These are phyloP conservation scores for Malurus melanocephalus DNA, from an alignment of 2,113 vertebrate genomes.

Conservation along the genomic window DNA sequence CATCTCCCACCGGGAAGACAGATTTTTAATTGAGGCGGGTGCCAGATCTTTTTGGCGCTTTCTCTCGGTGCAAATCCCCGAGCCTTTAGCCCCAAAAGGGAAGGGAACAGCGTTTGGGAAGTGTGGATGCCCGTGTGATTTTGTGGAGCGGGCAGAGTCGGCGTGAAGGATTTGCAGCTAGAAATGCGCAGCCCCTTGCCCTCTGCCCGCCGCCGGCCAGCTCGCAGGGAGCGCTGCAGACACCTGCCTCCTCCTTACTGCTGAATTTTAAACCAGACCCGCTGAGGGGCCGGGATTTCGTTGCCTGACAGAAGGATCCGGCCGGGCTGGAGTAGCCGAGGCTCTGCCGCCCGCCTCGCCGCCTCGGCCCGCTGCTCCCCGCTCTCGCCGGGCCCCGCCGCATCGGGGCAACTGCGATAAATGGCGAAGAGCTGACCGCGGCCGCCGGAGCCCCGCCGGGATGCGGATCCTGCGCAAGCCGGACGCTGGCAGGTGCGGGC, in stretches of 20 bases:
- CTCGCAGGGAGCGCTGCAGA: neutral
- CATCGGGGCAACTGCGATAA: neutral
- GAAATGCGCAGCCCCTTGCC: conserved; percentile 47
- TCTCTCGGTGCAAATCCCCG: neutral
- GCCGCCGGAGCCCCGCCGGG: neutral
- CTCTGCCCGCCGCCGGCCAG: conserved; percentile 2
- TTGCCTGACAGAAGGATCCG: neutral
- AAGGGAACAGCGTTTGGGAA: neutral
- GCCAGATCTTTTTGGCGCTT: neutral
- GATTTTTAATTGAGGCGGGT: neutral
- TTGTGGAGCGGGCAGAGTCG: neutral
- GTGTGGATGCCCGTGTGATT: neutral
- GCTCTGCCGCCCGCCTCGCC: neutral
- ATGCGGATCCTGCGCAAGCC: neutral
- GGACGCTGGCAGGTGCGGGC: neutral
- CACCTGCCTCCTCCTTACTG: neutral
- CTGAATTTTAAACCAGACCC: neutral
- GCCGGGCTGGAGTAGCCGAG: neutral
- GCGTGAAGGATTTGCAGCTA: conserved; percentile 37
- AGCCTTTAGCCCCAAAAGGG: neutral
- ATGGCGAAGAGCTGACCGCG: neutral
- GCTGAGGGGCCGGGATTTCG: neutral
- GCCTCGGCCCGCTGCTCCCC: neutral
- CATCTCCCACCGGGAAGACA: neutral
- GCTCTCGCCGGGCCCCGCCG: neutral